Conservation (phyloP, 2,797 vertebrate genomes). For the Hozukius guyotensis region DNA sequence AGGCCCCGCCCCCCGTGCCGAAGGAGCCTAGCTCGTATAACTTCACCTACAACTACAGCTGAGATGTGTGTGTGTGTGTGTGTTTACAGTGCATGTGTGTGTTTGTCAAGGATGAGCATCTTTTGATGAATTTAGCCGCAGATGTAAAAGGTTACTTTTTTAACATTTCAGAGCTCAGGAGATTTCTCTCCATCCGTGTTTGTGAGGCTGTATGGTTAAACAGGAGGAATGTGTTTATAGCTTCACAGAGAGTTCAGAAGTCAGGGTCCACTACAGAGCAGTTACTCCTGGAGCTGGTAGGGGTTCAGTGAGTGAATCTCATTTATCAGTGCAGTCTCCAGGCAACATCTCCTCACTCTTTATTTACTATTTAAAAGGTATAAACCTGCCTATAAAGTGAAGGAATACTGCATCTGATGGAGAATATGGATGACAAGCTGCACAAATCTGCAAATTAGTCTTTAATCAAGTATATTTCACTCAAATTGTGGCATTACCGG, state of each 20-base stretch:
- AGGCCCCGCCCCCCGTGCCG: conserved; percentile 94
- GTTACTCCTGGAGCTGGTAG: neutral
- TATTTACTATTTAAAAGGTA: conserved; percentile 9
- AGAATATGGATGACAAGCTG: conserved; percentile 9
- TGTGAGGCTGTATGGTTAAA: conserved; percentile 13
- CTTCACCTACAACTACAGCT: conserved; percentile 98
- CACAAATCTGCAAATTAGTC: conserved; percentile 1
- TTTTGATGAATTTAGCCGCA: conserved; percentile 36
- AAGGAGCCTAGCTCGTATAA: conserved; percentile 99
- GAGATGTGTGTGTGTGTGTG: conserved; percentile 69
- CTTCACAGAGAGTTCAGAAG: conserved; percentile 14
- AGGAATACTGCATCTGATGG: neutral
- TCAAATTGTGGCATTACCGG: neutral
- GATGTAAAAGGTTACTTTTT: conserved; percentile 12
- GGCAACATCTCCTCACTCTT: neutral
- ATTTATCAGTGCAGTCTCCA: conserved; percentile 12
- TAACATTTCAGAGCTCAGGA: conserved; percentile 9
- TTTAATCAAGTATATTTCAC: neutral
- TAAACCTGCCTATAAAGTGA: neutral
- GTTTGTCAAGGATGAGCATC: conserved; percentile 33
- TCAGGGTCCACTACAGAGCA: conserved; percentile 19
- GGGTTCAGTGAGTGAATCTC: conserved; percentile 23
- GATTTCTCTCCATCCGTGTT: conserved; percentile 9
- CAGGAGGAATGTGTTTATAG: conserved; percentile 20
- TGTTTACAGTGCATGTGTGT: conserved; percentile 48